A percentile compares a stretch with the other conserved stretches of the same genome.
phyloP scores from a whole-genome alignment of 2,797 vertebrate genomes.

The Periparus ater region DNA sequence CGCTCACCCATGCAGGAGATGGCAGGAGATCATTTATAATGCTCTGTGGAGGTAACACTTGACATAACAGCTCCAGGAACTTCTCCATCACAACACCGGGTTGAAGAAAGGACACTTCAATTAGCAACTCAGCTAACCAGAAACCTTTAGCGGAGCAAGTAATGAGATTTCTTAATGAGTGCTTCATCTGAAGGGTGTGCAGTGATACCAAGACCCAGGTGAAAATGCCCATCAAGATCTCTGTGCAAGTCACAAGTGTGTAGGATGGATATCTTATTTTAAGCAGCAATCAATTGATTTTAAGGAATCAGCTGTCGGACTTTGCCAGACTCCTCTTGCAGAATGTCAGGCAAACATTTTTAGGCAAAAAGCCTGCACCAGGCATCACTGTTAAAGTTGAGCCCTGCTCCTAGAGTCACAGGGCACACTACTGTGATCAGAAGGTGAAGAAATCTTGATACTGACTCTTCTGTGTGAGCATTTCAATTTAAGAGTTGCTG shows the following conservation, averaged over 20 bases:
- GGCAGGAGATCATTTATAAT: neutral
- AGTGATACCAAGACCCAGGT: neutral
- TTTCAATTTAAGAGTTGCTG: neutral
- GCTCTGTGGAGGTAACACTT: neutral
- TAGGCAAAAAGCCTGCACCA: neutral
- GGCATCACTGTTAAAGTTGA: neutral
- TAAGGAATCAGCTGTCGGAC: neutral
- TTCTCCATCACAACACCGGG: neutral
- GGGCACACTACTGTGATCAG: neutral
- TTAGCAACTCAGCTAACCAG: neutral
- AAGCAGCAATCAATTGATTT: neutral
- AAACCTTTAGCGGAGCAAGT: neutral
- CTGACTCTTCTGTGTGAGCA: neutral
- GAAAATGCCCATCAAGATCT: neutral
- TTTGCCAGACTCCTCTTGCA: neutral
- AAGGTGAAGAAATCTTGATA: neutral
- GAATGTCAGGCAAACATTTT: neutral
- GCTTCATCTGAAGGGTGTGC: neutral
- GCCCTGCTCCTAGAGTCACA: neutral
- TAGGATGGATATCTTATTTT: neutral
- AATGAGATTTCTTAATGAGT: neutral
- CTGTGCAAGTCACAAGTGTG: neutral
- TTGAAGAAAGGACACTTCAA: neutral
- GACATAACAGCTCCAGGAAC: neutral
- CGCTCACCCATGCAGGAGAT: neutral